Evolutionary conservation across 1,140 invertebrate species (phyloP).

Genomic region (Nixonia krombeini): DNA sequence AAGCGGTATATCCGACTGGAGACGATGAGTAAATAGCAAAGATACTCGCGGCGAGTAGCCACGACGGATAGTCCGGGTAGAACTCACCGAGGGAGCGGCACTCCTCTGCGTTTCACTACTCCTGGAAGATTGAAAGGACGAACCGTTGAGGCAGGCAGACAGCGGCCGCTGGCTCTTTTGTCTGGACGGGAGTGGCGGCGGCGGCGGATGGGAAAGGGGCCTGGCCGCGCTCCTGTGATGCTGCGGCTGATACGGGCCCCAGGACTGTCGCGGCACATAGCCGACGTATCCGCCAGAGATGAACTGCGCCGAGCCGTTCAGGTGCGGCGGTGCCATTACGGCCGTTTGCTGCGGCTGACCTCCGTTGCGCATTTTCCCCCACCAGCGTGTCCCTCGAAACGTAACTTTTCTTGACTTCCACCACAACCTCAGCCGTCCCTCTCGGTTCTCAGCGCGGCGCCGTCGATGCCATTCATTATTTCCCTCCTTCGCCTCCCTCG

Average conservation of each 20-base stretch:
- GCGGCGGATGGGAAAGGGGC: constrained; percentile 65
- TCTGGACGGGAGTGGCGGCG: constrained; percentile 57
- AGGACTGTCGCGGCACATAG: constrained; percentile 63
- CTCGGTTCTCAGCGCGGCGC: neutral
- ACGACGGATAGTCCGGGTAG: too few relatives aligned
- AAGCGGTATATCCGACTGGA: too few relatives aligned
- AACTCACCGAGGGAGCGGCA: constrained; percentile 67
- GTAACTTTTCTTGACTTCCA: neutral
- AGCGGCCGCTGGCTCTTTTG: constrained; percentile 52
- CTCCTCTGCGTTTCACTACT: constrained; percentile 46
- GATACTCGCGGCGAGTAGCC: too few relatives aligned
- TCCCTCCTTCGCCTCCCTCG: too few relatives aligned
- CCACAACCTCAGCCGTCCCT: neutral
- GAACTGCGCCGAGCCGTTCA: constrained; percentile 68
- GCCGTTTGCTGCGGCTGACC: constrained; percentile 65
- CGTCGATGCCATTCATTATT: too few relatives aligned
- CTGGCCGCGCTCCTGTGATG: constrained; percentile 44
- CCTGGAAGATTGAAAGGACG: constrained; percentile 53
- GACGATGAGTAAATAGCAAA: too few relatives aligned
- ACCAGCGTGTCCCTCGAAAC: constrained; percentile 7
- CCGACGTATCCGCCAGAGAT: constrained; percentile 65
- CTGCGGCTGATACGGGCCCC: constrained; percentile 58
- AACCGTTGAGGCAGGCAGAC: constrained; percentile 49
- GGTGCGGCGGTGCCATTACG: constrained; percentile 66
- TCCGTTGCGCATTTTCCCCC: constrained; percentile 65